Conservation (phyloP, 2,888 invertebrate species). For the Pollenia griseotomentosa region DNA sequence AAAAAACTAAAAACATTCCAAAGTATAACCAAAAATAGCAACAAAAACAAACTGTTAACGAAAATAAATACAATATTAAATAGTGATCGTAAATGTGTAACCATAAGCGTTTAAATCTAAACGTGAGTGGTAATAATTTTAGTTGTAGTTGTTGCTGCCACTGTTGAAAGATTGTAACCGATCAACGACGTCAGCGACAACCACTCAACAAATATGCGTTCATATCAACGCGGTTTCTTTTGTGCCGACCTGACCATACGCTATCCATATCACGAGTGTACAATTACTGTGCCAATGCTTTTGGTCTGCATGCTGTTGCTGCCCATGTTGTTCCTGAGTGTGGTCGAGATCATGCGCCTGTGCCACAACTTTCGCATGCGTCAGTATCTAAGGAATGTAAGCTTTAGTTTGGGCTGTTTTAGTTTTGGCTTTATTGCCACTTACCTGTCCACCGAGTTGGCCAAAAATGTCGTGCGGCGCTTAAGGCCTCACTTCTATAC, state of each 20-base stretch:
- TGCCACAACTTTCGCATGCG: constrained; percentile 79
- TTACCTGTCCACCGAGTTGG: constrained; percentile 80
- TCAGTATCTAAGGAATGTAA: constrained; percentile 78
- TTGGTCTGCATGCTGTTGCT: constrained; percentile 79
- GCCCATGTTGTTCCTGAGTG: constrained; percentile 80
- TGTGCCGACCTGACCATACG: constrained; percentile 80
- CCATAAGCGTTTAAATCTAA: constrained; percentile 43
- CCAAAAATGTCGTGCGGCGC: constrained; percentile 79
- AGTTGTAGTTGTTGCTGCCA: constrained; percentile 13
- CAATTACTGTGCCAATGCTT: constrained; percentile 81
- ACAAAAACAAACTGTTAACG: constrained; percentile 8
- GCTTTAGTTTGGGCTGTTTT: constrained; percentile 78
- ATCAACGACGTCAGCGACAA: neutral
- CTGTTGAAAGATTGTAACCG: constrained; percentile 17
- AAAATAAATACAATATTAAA: constrained; percentile 14
- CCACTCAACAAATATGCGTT: constrained; percentile 75
- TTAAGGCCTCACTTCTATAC: constrained; percentile 80
- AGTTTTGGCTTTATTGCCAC: constrained; percentile 82
- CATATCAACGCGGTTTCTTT: constrained; percentile 81
- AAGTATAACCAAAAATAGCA: neutral
- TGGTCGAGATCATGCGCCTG: constrained; percentile 80
- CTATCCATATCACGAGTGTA: constrained; percentile 81
- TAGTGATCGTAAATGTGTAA: constrained; percentile 49
- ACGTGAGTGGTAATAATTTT: constrained; percentile 48
- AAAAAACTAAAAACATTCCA: constrained; percentile 42